phyloP scores from a whole-genome alignment of 2,797 vertebrate species.

The Margarornis squamiger region DNA sequence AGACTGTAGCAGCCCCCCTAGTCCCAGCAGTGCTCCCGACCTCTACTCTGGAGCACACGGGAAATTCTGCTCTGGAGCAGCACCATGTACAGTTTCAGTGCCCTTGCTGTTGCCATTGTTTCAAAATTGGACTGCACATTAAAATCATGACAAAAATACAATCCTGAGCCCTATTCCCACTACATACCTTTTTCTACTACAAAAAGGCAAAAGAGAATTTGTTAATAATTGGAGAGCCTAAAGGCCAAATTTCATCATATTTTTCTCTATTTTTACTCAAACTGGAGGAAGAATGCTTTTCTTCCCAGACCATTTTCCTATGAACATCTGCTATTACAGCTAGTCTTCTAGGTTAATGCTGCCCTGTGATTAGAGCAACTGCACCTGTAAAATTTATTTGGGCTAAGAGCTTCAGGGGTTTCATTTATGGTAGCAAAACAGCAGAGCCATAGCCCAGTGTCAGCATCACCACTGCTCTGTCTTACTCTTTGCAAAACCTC shows the following conservation, averaged over 20 bases:
- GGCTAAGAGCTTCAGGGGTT: background rate
- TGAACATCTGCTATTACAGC: background rate
- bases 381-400: background rate
- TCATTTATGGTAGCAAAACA: background rate
- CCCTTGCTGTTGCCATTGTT: background rate
- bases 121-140: background rate
- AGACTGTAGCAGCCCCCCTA: background rate
- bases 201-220: background rate
- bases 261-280: background rate
- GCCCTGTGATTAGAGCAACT: background rate
- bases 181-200: background rate
- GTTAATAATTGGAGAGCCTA: background rate
- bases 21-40: rapidly evolving
- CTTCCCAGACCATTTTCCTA: background rate
- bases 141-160: background rate
- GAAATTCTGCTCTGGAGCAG: background rate
- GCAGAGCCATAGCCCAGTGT: background rate
- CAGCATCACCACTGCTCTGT: background rate
- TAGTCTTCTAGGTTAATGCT: background rate
- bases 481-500: background rate
- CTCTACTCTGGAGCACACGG: background rate
- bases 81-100: background rate
- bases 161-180: background rate
- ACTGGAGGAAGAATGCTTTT: background rate
- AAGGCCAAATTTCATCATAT: background rate